Base-by-base conservation (phyloP, 1,140 invertebrate species). In the Anadara kagoshimensis region DNA sequence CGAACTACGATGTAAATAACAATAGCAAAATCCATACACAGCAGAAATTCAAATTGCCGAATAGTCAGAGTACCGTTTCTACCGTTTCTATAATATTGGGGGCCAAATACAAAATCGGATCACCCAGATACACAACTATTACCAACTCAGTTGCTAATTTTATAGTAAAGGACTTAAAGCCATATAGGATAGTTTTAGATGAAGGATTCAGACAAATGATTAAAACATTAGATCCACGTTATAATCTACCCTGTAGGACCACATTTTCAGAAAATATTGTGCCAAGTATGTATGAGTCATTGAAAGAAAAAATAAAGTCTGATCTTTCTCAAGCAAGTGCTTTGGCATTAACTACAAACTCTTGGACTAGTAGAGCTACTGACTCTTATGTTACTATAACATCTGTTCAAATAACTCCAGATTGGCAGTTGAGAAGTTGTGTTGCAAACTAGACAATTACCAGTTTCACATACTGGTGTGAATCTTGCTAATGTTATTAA, bases 311-410 rank as follows among this genome's bases (percentile, higher is more conserved):
- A 20, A 1, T 56, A 11, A 20, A 56, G 53, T 2, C 8, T 20
- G n/a, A 20, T 24, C 53, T 56, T 2, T 26, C 10, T 12, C 11
- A 14, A 18, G 54, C 56, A 18, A 2, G 4, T 8, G 18, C n/a
- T 8, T 26, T 62, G 18, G 45, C 69, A 36, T 20, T 70, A 18
- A 70, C 69, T 4, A 64, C 36, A 36, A 51, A 65, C 36, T 22
- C 47, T 0, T 66, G 69, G 61, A 72, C 51, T 0, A 14, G 20
- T 12, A 36, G 49, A 36, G n/a, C 41, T 5, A 72, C 61, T 0
- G 61, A 65, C 14, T 63, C 58, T 20, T 72, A 65, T 63, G 43
- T 64, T 12, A 72, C 62, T 20, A 45, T 72, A 22, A 66, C 69
- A 26, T 29, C 53, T 12, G 3, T 16, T 0, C 29, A 57, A 16